phyloP scores from a whole-genome alignment of 2,888 invertebrate genomes.

The Thalpophila matura region DNA sequence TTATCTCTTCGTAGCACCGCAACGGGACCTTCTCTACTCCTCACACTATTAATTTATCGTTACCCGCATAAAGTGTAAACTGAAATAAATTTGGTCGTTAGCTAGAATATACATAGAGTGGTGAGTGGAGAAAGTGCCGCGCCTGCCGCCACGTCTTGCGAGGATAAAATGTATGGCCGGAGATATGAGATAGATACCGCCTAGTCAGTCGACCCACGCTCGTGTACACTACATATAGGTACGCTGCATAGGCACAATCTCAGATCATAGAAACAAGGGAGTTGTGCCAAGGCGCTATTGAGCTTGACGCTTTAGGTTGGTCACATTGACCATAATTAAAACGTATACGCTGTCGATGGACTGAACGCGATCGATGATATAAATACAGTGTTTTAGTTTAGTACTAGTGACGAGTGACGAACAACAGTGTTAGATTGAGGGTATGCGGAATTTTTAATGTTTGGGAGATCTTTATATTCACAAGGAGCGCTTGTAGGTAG shows the following conservation, averaged over 20 bases:
- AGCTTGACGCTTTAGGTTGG: too few species aligned
- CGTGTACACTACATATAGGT: conserved; percentile 56
- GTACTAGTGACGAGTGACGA: too few species aligned
- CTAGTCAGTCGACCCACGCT: conserved; percentile 55
- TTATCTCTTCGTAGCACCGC: conserved; percentile 26
- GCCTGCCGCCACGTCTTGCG: conserved; percentile 49
- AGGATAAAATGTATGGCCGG: conserved; percentile 61
- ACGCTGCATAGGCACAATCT: conserved; percentile 52
- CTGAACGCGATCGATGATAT: too few species aligned
- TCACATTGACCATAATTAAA: too few species aligned
- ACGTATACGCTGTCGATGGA: too few species aligned
- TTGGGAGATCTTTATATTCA: too few species aligned
- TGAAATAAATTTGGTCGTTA: conserved; percentile 54
- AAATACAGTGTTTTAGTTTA: too few species aligned
- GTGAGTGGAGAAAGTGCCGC: conserved; percentile 36
- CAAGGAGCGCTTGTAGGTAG: too few species aligned
- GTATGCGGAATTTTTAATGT: too few species aligned
- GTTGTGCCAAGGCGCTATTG: too few species aligned
- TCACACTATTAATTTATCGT: conserved; percentile 44
- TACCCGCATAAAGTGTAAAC: conserved; percentile 34
- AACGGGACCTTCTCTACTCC: conserved; percentile 10
- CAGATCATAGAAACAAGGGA: too few species aligned
- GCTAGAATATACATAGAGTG: conserved; percentile 30
- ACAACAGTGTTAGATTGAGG: too few species aligned
- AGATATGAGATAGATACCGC: conserved; percentile 69